Evolutionary conservation across 2,888 invertebrate genomes (phyloP).

Genomic region (Eledona agricola): DNA sequence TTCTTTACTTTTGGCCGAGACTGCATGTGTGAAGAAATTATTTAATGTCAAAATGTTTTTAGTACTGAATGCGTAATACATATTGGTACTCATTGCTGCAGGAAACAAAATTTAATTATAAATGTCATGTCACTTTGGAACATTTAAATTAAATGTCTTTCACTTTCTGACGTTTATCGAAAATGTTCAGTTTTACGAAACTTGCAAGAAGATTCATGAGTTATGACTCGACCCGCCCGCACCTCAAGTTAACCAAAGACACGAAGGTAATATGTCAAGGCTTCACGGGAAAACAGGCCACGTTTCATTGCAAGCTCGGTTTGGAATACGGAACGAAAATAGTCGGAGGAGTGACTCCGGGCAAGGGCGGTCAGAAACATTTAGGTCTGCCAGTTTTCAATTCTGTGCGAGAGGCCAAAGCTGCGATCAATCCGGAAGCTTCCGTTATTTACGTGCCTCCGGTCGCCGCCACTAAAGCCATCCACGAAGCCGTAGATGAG

Average conservation of each 20-base stretch:
- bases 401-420: slow-evolving; percentile 72
- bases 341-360: slow-evolving; percentile 82
- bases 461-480: slow-evolving; percentile 73
- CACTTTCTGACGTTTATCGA: too few species aligned
- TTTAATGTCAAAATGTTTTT: too few species aligned
- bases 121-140: too few species aligned
- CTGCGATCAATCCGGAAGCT: slow-evolving; percentile 74
- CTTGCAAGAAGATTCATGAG: slow-evolving; percentile 1
- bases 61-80: too few species aligned
- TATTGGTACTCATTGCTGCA: too few species aligned
- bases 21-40: too few species aligned
- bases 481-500: slow-evolving; percentile 77
- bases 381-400: slow-evolving; percentile 74
- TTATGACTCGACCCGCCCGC: slow-evolving; percentile 16
- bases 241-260: slow-evolving; percentile 52
- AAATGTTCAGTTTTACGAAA: neutral
- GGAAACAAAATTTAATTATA: too few species aligned
- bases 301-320: slow-evolving; percentile 74
- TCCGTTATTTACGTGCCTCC: slow-evolving; percentile 84
- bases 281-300: slow-evolving; percentile 81
- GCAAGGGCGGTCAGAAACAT: slow-evolving; percentile 84
- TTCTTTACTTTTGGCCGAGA: too few species aligned
- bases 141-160: too few species aligned
- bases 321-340: slow-evolving; percentile 83
- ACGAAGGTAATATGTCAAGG: slow-evolving; percentile 84